Conservation (phyloP, 1,140 invertebrate genomes). For the Meloidogyne chitwoodi region DNA sequence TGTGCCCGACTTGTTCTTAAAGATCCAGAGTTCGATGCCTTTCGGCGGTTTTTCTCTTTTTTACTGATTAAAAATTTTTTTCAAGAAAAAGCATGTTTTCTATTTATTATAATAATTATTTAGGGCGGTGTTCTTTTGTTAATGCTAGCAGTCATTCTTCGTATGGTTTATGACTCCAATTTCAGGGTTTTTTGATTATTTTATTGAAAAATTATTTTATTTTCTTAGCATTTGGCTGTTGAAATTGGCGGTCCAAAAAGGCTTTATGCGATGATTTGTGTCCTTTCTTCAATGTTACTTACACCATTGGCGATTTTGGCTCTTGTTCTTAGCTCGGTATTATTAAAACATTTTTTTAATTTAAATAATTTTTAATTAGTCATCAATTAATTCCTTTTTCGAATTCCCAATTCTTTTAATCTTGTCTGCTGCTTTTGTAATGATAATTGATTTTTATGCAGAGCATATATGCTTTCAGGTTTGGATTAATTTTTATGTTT, state of each 20-base stretch:
- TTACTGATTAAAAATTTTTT: too few relatives aligned
- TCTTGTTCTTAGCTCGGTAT: conserved; percentile 38
- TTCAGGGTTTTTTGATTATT: conserved; percentile 42
- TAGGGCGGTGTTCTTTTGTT: conserved; percentile 64
- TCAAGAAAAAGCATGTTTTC: too few relatives aligned
- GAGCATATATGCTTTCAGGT: conserved; percentile 61
- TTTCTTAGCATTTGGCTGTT: conserved; percentile 63
- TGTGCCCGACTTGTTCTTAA: too few relatives aligned
- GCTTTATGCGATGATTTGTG: conserved; percentile 62
- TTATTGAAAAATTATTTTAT: conserved; percentile 37
- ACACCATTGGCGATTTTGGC: conserved; percentile 62
- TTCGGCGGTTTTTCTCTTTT: too few relatives aligned
- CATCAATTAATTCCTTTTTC: conserved; percentile 54
- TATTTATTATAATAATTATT: not conserved
- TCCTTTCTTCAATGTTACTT: conserved; percentile 61
- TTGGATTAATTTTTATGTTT: not conserved
- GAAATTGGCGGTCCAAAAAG: conserved; percentile 64
- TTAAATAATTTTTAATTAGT: conserved; percentile 21
- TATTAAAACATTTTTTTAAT: not conserved
- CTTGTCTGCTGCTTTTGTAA: conserved; percentile 61
- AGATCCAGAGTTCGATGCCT: too few relatives aligned
- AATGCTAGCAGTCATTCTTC: conserved; percentile 61
- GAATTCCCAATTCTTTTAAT: conserved; percentile 61
- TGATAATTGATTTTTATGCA: conserved; percentile 65
- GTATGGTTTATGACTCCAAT: conserved; percentile 60